Conservation (phyloP, 2,888 invertebrate genomes). For the Stegophylla sp. region DNA sequence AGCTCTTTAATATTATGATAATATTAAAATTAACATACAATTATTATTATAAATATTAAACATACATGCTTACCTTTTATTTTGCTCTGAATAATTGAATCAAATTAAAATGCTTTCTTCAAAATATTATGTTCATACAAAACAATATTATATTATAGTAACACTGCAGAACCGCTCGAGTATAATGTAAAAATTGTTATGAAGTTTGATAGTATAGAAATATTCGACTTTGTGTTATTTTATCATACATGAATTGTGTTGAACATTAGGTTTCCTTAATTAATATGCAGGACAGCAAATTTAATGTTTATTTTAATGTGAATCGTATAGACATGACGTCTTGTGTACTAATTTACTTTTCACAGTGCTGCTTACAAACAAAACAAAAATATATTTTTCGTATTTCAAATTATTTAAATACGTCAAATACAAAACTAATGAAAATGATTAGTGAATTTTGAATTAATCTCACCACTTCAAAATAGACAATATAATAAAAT, state of each 20-base stretch:
- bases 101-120: background rate
- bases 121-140: background rate
- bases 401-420: background rate
- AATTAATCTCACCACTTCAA: too few relatives aligned
- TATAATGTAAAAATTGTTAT: slow-evolving; percentile 3
- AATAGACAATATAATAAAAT: too few relatives aligned
- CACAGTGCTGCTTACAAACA: background rate
- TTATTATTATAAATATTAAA: too few relatives aligned
- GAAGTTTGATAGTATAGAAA: background rate
- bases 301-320: slow-evolving; percentile 3
- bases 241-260: slow-evolving; percentile 8
- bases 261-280: slow-evolving; percentile 46
- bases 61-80: background rate
- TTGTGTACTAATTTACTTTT: background rate
- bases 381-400: background rate
- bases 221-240: background rate
- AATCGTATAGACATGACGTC: background rate
- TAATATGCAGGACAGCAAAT: slow-evolving; percentile 31
- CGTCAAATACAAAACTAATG: too few relatives aligned
- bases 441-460: too few relatives aligned
- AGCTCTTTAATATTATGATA: too few relatives aligned
- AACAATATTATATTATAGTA: too few relatives aligned
- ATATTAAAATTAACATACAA: too few relatives aligned
- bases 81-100: background rate
- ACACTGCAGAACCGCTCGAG: background rate